Evolutionary conservation across 2,113 vertebrate species (phyloP), one percentile per base, ranked within the genome.

Genomic region (Desmodus rotundus): DNA sequence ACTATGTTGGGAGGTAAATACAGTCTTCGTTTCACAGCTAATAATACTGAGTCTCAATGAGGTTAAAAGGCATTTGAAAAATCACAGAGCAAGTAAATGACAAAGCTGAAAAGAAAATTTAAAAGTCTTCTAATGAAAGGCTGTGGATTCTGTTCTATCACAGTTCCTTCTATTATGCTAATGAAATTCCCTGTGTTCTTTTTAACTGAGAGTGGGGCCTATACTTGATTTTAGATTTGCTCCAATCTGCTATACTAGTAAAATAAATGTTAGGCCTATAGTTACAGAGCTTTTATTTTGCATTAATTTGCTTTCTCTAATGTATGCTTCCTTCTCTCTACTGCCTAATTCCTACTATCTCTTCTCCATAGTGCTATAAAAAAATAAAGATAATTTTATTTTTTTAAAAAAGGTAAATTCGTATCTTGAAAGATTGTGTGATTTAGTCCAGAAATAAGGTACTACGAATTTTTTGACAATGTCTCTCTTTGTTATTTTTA

Each of bases 381-480:
- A n/a, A 92, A 95, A 73, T 43, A 76, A 88, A 93, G 41, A 15
- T 4, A 87, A 33, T 91, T 96, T 95, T 16, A 81, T 45, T 63
- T n/a, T 84, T 16, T 61, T 61, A 4, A 26, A 61, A 38, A 17
- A 82, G 31, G 10, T 61, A 67, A 70, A 85, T 84, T 87, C 12
- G n/a, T 52, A 94, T 63, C 7, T 47, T 92, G 20, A 95, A 96
- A 94, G 33, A 13, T 41, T 86, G 12, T 11, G 8, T 31, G 61
- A 84, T 82, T 87, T 87, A 41, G 14, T 93, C 4, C 4, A 94
- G 14, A 76, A 76, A 19, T 80, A 28, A 22, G 68, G 1, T 56
- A 43, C 22, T 54, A 43, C 43, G 70, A 38, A 77, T 36, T n/a
- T 84, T 7, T 67, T 95, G 63, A 63, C 15, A 74, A 63, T 47